phyloP scores from a whole-genome alignment of 2,797 vertebrate species.

The Sebastes vulpes region DNA sequence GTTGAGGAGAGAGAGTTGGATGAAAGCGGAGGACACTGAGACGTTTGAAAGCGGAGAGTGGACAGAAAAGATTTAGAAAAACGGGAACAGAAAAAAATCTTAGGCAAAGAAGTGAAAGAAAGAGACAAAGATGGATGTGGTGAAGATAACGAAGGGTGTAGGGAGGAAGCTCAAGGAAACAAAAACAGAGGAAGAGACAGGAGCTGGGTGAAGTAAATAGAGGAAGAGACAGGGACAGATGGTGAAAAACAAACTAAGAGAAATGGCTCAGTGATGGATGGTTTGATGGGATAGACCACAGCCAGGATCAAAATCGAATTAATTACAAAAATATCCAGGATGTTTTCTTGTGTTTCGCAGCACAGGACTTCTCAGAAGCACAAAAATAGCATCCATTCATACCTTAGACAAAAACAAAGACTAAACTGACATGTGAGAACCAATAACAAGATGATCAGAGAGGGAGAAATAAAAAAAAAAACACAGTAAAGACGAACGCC shows the following conservation, averaged over 20 bases:
- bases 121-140: not conserved
- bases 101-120: not conserved
- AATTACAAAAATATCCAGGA: not conserved
- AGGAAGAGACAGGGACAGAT: not conserved
- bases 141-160: not conserved
- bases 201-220: slow-evolving; percentile 1
- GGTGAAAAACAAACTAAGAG: not conserved
- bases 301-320: not conserved
- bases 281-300: not conserved
- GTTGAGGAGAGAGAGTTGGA: slow-evolving; percentile 3
- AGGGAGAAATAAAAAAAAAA: slow-evolving; percentile 4
- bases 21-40: not conserved
- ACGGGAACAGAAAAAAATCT: not conserved
- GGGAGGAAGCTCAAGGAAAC: not conserved
- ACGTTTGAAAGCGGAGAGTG: not conserved
- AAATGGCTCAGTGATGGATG: slow-evolving; percentile 4
- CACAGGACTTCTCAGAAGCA: not conserved
- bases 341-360: slow-evolving; percentile 15
- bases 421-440: slow-evolving; percentile 17
- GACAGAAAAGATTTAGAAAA: not conserved
- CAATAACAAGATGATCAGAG: slow-evolving; percentile 7
- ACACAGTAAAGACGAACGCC: slow-evolving; percentile 21
- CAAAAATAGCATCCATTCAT: not conserved
- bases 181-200: not conserved
- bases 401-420: not conserved